phyloP scores from a whole-genome alignment of 2,113 vertebrate species.

The Cyprinus carpio region DNA sequence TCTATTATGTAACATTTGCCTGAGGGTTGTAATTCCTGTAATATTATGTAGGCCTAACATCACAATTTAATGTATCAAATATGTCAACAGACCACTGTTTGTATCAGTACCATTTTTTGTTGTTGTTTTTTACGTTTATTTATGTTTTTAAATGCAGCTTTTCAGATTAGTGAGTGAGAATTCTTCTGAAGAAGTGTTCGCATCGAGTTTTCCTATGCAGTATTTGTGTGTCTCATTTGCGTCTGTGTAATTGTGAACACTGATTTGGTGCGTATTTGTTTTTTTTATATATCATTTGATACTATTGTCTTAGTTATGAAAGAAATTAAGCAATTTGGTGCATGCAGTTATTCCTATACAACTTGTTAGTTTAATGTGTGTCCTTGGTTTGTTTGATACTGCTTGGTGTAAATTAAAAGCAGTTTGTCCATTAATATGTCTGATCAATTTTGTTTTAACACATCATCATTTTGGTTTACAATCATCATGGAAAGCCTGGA shows the following conservation, averaged over 20 bases:
- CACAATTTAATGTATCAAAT: neutral
- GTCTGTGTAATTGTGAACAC: neutral
- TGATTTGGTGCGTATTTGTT: neutral
- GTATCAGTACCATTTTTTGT: neutral
- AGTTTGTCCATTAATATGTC: neutral
- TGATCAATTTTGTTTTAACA: neutral
- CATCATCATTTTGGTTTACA: neutral
- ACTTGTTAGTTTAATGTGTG: neutral
- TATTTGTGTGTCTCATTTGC: constrained; percentile 18
- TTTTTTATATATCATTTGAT: neutral
- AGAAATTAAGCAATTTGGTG: neutral
- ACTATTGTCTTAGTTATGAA: neutral
- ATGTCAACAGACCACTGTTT: constrained; percentile 1
- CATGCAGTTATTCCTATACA: constrained; percentile 17
- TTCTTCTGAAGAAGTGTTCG: neutral
- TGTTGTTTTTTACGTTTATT: constrained; percentile 14
- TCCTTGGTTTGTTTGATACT: constrained; percentile 9
- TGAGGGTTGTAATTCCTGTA: constrained; percentile 10
- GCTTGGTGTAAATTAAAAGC: constrained; percentile 34
- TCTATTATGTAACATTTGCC: constrained; percentile 13
- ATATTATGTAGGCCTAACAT: neutral
- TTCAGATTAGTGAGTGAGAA: neutral
- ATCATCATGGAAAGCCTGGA: too few relatives aligned
- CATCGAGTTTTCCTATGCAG: neutral
- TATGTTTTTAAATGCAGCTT: constrained; percentile 22